Evolutionary conservation across 2,797 vertebrate genomes (phyloP).

Genomic region (Tapirus indicus): DNA sequence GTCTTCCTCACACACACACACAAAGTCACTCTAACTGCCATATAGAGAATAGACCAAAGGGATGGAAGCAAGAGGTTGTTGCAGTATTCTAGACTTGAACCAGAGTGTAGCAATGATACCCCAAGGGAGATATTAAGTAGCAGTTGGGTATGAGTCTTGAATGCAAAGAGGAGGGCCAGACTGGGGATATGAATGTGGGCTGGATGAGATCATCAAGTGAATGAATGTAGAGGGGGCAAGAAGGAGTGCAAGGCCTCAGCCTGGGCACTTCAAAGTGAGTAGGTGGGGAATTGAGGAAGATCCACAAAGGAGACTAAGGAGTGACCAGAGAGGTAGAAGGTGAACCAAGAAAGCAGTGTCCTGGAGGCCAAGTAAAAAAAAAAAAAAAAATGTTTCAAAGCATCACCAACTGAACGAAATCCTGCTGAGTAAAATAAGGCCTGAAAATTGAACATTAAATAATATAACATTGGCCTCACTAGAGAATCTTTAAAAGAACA

Average conservation of each 20-base stretch:
- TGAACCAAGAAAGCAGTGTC: not conserved
- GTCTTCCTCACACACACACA: no score
- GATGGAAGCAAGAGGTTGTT: not conserved
- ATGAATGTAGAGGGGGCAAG: not conserved
- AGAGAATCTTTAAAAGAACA: not conserved
- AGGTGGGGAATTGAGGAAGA: not conserved
- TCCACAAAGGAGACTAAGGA: not conserved
- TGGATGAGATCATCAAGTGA: not conserved
- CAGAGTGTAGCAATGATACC: not conserved
- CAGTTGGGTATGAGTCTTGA: not conserved
- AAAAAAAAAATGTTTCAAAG: not conserved
- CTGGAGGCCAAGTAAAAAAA: not conserved
- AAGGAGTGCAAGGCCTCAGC: not conserved
- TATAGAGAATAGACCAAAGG: not conserved
- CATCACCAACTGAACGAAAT: not conserved
- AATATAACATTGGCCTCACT: not conserved
- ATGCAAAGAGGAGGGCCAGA: not conserved
- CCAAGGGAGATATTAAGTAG: not conserved
- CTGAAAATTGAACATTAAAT: not conserved
- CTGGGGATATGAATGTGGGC: not conserved
- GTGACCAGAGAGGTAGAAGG: not conserved
- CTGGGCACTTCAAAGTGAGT: not conserved
- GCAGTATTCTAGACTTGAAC: not conserved
- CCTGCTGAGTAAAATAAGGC: not conserved
- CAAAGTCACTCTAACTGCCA: not conserved